phyloP scores from a whole-genome alignment of 2,113 vertebrate genomes.

The Dipodomys spectabilis region DNA sequence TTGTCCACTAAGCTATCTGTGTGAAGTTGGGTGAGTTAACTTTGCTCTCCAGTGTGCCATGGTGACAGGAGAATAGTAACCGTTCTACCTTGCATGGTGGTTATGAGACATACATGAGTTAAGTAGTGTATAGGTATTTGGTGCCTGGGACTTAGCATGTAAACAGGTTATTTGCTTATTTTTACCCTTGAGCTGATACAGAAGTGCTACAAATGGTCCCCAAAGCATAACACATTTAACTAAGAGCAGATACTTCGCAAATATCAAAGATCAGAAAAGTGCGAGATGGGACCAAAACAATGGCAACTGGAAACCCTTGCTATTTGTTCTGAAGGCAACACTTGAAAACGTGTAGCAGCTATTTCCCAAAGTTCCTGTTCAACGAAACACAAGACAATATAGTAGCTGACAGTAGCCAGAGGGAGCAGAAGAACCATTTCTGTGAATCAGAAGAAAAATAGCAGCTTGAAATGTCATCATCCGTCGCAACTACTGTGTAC shows the following conservation, averaged over 20 bases:
- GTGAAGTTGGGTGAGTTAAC: background rate
- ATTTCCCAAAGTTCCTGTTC: background rate
- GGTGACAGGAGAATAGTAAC: background rate
- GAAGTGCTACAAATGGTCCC: background rate
- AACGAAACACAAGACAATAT: background rate
- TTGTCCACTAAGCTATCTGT: background rate
- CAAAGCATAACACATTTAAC: background rate
- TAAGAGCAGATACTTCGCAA: background rate
- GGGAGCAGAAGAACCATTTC: accelerated
- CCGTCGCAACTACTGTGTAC: background rate
- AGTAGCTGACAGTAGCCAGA: background rate
- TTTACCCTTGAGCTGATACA: background rate
- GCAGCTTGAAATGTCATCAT: background rate
- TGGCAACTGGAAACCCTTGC: background rate
- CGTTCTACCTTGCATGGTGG: background rate
- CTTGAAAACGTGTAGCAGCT: background rate
- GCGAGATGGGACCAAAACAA: background rate
- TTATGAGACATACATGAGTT: background rate
- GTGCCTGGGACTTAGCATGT: background rate
- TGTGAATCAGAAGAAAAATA: background rate
- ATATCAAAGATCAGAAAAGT: background rate
- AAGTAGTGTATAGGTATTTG: background rate
- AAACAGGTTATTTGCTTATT: background rate
- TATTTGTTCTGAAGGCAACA: background rate
- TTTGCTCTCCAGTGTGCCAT: background rate